Conservation (phyloP, 2,797 vertebrate genomes). For the Octomys mimax region DNA sequence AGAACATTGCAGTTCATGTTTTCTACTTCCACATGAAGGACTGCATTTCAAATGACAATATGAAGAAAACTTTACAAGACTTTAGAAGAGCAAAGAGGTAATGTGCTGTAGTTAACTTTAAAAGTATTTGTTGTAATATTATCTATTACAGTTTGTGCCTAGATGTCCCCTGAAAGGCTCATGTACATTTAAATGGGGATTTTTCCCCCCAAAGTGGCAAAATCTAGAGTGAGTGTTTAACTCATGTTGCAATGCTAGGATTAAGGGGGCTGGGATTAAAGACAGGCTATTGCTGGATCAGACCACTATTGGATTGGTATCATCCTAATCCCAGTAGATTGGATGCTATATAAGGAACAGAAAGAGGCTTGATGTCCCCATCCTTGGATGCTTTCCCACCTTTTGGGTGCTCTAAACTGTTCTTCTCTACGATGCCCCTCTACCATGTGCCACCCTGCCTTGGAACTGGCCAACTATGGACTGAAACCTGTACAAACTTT, state of each 20-base stretch:
- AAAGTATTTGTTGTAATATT: neutral
- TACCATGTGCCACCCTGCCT: neutral
- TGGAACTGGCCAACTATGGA: neutral
- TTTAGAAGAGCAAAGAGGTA: neutral
- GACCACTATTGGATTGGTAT: neutral
- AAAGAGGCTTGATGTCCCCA: neutral
- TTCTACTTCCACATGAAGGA: neutral
- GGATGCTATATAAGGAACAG: neutral
- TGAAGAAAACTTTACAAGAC: neutral
- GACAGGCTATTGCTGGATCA: neutral
- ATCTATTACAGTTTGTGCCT: neutral
- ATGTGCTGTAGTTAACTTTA: neutral
- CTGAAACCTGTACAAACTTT: neutral
- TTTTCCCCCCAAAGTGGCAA: neutral
- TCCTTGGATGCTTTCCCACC: neutral
- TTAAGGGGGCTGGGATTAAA: neutral
- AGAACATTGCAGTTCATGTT: conserved; percentile 13
- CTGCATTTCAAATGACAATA: neutral
- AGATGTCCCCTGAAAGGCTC: neutral
- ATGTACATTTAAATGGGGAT: neutral
- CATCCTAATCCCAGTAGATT: neutral
- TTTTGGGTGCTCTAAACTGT: neutral
- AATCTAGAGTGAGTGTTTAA: neutral
- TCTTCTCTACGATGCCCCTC: neutral
- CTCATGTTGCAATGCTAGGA: neutral